A percentile compares a stretch with the other conserved stretches of the same genome.
Conservation (phyloP, 2,888 invertebrate genomes). For the Limenitis camilla region DNA sequence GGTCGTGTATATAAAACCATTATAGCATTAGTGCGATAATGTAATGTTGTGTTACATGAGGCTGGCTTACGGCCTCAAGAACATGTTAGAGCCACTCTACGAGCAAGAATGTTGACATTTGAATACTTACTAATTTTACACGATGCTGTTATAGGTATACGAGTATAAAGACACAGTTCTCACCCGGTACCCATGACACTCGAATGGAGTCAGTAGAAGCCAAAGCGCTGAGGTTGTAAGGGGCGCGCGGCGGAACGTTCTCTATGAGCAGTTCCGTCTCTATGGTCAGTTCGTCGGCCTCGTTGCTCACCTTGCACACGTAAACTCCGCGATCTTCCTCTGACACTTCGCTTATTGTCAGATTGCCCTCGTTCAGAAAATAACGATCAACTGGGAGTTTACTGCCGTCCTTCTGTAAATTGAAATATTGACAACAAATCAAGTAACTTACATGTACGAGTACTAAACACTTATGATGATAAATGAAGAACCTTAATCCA, state of each 20-base stretch:
- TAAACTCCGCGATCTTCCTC: conserved; percentile 92
- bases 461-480: not conserved
- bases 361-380: conserved; percentile 81
- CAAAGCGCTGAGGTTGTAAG: conserved; percentile 87
- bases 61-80: too few species aligned
- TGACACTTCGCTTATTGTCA: conserved; percentile 86
- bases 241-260: conserved; percentile 92
- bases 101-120: not conserved
- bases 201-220: conserved; percentile 82
- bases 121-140: not conserved
- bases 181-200: conserved; percentile 86
- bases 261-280: conserved; percentile 88
- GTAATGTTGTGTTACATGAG: too few species aligned
- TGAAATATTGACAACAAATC: not conserved
- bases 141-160: not conserved
- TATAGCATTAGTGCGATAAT: too few species aligned
- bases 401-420: conserved; percentile 81
- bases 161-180: conserved; percentile 6
- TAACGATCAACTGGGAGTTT: conserved; percentile 80
- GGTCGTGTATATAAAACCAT: too few species aligned
- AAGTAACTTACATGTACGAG: not conserved
- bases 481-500: conserved; percentile 38
- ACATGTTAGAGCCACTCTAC: too few species aligned
- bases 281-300: conserved; percentile 87
- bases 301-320: conserved; percentile 88